These are phyloP conservation scores for Choreutis nemorana DNA, from an alignment of 2,888 invertebrate genomes.

Conservation along the genomic window DNA sequence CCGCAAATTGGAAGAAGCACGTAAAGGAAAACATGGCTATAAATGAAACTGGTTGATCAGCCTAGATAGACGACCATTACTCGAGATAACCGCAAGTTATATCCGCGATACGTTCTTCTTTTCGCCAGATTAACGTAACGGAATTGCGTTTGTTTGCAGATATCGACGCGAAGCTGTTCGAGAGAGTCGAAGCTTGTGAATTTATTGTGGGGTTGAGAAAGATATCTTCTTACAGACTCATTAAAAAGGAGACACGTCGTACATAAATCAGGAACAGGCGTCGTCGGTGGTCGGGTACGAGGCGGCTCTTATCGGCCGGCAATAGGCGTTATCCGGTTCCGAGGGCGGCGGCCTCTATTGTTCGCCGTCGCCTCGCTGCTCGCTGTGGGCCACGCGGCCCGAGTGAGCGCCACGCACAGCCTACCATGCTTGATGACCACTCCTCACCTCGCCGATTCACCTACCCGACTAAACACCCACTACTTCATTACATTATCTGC, in stretches of 20 bases:
- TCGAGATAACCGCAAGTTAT: slow-evolving; percentile 61
- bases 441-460: background rate
- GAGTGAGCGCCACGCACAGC: slow-evolving; percentile 2
- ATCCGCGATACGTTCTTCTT: slow-evolving; percentile 51
- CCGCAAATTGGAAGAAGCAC: slow-evolving; percentile 64
- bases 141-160: slow-evolving; percentile 57
- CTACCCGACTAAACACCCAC: slow-evolving; percentile 15
- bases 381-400: slow-evolving; percentile 19
- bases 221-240: slow-evolving; percentile 66
- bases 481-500: slow-evolving; percentile 47
- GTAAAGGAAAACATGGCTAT: slow-evolving; percentile 65
- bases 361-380: slow-evolving; percentile 44
- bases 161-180: slow-evolving; percentile 58
- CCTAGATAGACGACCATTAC: slow-evolving; percentile 64
- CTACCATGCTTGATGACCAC: background rate
- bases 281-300: slow-evolving; percentile 11
- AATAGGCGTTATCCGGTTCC: slow-evolving; percentile 66
- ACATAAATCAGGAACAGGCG: slow-evolving; percentile 58
- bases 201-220: slow-evolving; percentile 56
- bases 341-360: slow-evolving; percentile 41
- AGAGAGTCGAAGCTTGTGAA: slow-evolving; percentile 51
- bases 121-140: slow-evolving; percentile 57
- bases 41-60: slow-evolving; percentile 65
- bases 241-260: slow-evolving; percentile 66
- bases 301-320: slow-evolving; percentile 53